Conservation (phyloP, 2,888 invertebrate species). For the Cenopis cana region DNA sequence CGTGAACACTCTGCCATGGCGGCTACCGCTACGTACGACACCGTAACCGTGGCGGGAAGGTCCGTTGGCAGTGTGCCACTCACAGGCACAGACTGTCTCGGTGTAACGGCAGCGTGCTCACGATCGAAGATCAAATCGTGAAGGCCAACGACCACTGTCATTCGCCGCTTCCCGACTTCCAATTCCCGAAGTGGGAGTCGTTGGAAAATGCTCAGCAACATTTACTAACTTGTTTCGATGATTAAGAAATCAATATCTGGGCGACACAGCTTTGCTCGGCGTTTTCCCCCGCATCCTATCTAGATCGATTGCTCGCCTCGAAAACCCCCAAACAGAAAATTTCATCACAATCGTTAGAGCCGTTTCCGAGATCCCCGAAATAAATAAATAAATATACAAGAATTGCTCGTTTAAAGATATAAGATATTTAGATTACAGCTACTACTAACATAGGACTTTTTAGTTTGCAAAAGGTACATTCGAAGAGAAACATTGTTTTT, state of each 20-base stretch:
- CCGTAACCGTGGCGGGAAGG: conserved; percentile 52
- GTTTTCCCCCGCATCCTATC: too few relatives aligned
- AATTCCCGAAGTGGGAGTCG: not conserved
- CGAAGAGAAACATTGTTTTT: too few relatives aligned
- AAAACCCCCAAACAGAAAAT: too few relatives aligned
- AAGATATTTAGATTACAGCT: not conserved
- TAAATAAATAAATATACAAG: too few relatives aligned
- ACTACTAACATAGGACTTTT: too few relatives aligned
- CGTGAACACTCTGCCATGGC: conserved; percentile 49
- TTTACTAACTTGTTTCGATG: not conserved
- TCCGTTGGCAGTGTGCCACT: conserved; percentile 59
- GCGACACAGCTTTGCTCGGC: too few relatives aligned
- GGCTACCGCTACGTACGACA: conserved; percentile 56
- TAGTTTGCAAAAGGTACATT: too few relatives aligned
- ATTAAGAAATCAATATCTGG: not conserved
- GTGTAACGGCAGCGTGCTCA: conserved; percentile 56
- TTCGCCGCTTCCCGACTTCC: not conserved
- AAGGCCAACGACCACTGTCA: conserved; percentile 49
- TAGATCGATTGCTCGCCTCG: too few relatives aligned
- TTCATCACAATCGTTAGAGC: too few relatives aligned
- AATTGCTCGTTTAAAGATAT: too few relatives aligned
- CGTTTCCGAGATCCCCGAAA: too few relatives aligned
- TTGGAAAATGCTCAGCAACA: not conserved
- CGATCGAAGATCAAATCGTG: conserved; percentile 48
- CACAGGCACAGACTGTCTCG: conserved; percentile 50